Conservation (phyloP, 1,140 invertebrate genomes). For the Drosophila micromelanica region DNA sequence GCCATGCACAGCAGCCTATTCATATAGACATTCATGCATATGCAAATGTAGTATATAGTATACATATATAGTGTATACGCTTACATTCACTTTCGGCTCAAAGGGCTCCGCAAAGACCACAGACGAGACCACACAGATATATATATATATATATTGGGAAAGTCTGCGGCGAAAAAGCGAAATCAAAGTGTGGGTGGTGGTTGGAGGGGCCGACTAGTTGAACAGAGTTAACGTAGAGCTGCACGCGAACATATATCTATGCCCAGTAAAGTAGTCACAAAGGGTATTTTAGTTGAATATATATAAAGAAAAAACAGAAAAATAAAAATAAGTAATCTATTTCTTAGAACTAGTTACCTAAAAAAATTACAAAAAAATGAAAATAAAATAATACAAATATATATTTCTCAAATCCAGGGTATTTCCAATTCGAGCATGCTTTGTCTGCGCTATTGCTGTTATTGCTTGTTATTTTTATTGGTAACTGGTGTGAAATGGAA, state of each 20-base stretch:
- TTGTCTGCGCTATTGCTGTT: conserved; percentile 2
- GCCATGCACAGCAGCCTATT: neutral
- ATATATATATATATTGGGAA: conserved; percentile 19
- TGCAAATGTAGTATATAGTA: neutral
- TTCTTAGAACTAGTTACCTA: too few relatives aligned
- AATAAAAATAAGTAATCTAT: too few relatives aligned
- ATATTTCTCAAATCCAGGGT: too few relatives aligned
- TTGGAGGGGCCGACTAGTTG: conserved; percentile 59
- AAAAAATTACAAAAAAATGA: too few relatives aligned
- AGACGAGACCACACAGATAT: conserved; percentile 42
- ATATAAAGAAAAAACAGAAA: neutral
- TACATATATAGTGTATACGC: conserved; percentile 1
- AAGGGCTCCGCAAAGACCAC: conserved; percentile 36
- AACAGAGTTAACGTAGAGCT: conserved; percentile 44
- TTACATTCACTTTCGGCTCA: conserved; percentile 50
- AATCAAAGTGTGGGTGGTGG: conserved; percentile 34
- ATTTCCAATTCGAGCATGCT: neutral
- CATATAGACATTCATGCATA: neutral
- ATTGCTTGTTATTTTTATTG: conserved; percentile 40
- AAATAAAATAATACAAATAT: too few relatives aligned
- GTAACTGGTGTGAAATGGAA: conserved; percentile 62
- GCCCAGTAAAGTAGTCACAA: neutral
- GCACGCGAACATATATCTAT: conserved; percentile 56
- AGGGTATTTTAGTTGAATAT: conserved; percentile 19
- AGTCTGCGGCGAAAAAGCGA: conserved; percentile 58